Conservation (phyloP, 2,113 vertebrate genomes). For the Taxidea taxus region DNA sequence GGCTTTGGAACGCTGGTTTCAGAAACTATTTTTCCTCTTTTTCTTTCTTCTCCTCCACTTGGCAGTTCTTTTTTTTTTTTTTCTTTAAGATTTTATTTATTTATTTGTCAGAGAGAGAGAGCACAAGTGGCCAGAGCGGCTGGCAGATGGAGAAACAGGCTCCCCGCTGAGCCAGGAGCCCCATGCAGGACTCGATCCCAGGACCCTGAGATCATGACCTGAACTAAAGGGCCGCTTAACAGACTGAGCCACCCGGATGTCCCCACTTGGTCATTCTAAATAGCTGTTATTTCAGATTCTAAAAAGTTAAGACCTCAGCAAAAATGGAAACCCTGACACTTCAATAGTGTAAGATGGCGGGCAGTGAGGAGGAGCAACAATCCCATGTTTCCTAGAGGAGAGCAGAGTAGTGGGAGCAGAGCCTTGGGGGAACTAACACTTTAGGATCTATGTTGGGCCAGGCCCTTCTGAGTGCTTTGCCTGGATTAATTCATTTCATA, state of each 20-base stretch:
- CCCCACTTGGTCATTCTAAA: conserved; percentile 34
- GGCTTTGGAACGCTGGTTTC: neutral
- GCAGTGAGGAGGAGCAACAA: neutral
- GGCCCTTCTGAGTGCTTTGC: neutral
- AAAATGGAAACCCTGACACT: neutral
- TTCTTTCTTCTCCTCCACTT: neutral
- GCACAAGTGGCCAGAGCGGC: neutral
- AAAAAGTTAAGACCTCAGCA: neutral
- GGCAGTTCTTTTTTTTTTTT: neutral
- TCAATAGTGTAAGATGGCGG: neutral
- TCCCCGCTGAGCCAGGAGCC: neutral
- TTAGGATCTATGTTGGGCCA: neutral
- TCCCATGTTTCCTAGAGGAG: neutral
- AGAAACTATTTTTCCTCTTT: neutral
- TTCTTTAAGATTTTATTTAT: no score
- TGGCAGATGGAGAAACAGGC: neutral
- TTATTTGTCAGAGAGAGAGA: no score
- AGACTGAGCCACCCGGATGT: neutral
- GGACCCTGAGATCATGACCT: neutral
- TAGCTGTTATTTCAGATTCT: conserved; percentile 20
- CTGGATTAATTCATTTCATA: neutral
- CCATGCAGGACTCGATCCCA: neutral
- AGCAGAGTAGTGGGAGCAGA: neutral
- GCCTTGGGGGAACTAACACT: no score
- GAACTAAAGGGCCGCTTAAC: neutral